Evolutionary conservation across 2,113 vertebrate species (phyloP), one percentile per base, ranked within the genome.

Genomic region (Hippocampus guttulatus): DNA sequence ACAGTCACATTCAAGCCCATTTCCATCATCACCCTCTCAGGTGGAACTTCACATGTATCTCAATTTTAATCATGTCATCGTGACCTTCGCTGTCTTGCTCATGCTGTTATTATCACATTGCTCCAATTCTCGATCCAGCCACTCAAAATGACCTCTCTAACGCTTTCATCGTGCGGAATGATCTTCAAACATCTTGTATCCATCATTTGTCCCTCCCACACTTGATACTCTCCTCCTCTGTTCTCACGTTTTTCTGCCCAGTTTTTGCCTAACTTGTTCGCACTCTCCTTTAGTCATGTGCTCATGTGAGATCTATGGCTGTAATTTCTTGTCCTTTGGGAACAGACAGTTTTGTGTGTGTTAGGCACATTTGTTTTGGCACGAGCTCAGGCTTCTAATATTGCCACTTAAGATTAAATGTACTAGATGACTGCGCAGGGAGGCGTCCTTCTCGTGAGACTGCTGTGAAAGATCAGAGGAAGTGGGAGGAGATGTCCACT

Each of bases 121-220:
- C 82, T 79, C 74, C 78, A 76, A 75, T 78, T 75, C 74, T 81
- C 15, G 43, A 51, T 70, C 76, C 75, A 75, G 79, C 76, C 87
- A 78, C 75, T 88, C 85, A 81, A 71, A 73, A 66, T 64, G 77
- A 84, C 81, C 87, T 73, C 67, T 76, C 69, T 8, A 81, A 74
- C 62, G 66, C 84, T 87, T 89, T 88, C 78, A 87, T 88, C 80
- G 66, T 70, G 73, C 64, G 47, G 38, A 4, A 78, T 75, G 79
- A 83, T 77, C 84, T 87, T 85, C 81, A 85, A 84, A 89, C 88
- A 90, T 90, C 90, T 90, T 90, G 85, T 66, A 85, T 87, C 84
- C 81, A 87, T 90, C 85, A 87, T 81, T 40, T 54, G 74, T 82
- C 75, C 81, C 83, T 88, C 88, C 88, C 81, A 85, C 88, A 82